phyloP scores from a whole-genome alignment of 2,888 invertebrate genomes.

The Aphrophora alni region DNA sequence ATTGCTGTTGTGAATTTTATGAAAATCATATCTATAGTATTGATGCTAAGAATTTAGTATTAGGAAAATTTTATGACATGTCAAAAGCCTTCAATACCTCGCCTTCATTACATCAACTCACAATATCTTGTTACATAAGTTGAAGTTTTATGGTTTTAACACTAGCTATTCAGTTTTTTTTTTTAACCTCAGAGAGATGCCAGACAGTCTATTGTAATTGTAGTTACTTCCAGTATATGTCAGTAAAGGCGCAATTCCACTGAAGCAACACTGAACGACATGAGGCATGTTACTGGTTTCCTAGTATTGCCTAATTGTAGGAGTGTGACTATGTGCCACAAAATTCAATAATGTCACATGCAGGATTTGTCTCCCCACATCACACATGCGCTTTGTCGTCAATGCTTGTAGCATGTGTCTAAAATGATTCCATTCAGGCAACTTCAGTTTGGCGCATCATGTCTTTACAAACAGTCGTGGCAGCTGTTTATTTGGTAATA shows the following conservation, averaged over 20 bases:
- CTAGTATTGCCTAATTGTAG: neutral
- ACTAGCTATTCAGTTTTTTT: no score
- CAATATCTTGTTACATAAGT: no score
- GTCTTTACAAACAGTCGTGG: neutral
- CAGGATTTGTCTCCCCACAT: neutral
- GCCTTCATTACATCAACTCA: no score
- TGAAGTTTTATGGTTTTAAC: no score
- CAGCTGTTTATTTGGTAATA: neutral
- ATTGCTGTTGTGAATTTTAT: no score
- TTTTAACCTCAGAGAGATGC: no score
- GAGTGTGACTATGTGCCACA: neutral
- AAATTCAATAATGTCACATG: neutral
- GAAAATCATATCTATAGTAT: no score
- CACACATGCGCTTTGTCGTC: neutral
- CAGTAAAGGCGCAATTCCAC: neutral
- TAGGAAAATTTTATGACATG: no score
- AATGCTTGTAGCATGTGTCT: neutral
- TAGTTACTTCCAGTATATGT: no score
- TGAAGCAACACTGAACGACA: neutral
- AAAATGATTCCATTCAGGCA: neutral
- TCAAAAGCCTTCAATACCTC: no score
- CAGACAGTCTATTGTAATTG: no score
- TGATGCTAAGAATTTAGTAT: no score
- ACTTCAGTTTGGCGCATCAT: neutral
- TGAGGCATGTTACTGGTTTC: constrained; percentile 1